Evolutionary conservation across 2,888 invertebrate species (phyloP).

Genomic region (Cephus pulcher): DNA sequence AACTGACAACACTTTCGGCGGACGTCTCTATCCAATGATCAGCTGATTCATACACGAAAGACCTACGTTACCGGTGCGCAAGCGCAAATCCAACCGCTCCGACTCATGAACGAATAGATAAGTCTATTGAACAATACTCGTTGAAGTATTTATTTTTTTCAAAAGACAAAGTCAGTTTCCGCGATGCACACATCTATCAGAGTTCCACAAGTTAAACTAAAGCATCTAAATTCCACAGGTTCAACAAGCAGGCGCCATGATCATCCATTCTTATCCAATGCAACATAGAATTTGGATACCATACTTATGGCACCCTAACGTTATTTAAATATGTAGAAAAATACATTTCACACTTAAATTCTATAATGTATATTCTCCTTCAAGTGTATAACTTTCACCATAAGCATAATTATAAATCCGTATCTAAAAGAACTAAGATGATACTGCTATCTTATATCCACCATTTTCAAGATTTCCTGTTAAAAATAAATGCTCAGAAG

Average conservation of each 20-base stretch:
- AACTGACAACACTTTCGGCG: constrained; percentile 15
- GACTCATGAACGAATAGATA: neutral
- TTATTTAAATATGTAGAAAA: neutral
- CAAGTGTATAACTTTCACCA: neutral
- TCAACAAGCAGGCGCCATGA: neutral
- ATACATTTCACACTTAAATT: neutral
- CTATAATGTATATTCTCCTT: neutral
- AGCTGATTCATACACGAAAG: constrained; percentile 57
- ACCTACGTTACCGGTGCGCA: constrained; percentile 32
- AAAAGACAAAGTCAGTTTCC: constrained; percentile 17
- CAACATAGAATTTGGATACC: neutral
- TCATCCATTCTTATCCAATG: neutral
- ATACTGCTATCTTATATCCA: neutral
- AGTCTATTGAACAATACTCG: neutral
- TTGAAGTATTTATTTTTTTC: neutral
- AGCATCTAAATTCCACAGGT: neutral
- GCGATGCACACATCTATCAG: neutral
- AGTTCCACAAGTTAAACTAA: neutral
- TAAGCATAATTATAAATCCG: neutral
- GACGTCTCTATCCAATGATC: constrained; percentile 29
- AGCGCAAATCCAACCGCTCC: constrained; percentile 24
- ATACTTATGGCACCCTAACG: neutral
- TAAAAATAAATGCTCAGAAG: neutral
- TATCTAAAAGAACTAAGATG: neutral
- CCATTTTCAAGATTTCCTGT: neutral